Evolutionary conservation across 1,140 invertebrate species (phyloP).

Genomic region (Oppia nitens): DNA sequence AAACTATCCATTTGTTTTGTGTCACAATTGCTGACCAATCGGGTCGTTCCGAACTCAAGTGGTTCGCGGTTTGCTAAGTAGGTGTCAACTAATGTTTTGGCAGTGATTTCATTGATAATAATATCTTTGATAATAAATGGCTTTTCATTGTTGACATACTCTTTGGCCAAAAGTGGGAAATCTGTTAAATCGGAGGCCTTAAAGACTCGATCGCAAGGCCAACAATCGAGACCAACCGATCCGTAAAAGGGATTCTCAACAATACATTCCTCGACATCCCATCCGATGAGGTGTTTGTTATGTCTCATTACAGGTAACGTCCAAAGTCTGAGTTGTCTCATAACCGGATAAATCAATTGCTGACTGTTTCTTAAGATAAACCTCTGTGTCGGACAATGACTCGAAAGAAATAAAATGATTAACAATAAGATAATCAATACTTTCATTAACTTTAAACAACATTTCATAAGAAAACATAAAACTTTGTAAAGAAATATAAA

Average conservation of each 20-base stretch:
- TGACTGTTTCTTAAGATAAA: constrained; percentile 42
- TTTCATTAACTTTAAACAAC: neutral
- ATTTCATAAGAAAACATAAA: neutral
- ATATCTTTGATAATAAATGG: constrained; percentile 29
- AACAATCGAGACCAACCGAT: constrained; percentile 51
- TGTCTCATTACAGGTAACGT: constrained; percentile 39
- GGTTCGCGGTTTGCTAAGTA: neutral
- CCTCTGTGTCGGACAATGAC: constrained; percentile 34
- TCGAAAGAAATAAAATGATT: constrained; percentile 21
- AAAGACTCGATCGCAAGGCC: constrained; percentile 47
- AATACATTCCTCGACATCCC: constrained; percentile 58
- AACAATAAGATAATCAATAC: neutral
- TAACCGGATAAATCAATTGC: constrained; percentile 47
- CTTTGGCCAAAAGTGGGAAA: constrained; percentile 23
- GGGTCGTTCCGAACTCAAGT: neutral
- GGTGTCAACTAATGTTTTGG: neutral
- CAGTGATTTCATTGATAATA: constrained; percentile 4
- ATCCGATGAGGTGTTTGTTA: constrained; percentile 36
- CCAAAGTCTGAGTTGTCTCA: constrained; percentile 39
- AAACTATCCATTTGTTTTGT: constrained; percentile 9
- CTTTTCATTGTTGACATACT: constrained; percentile 28
- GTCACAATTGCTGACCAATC: neutral
- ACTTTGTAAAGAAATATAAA: too few species aligned
- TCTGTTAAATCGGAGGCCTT: constrained; percentile 36
- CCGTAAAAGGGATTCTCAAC: constrained; percentile 54